Base-by-base conservation (phyloP, 2,797 vertebrate genomes). In the Hirundo rustica region DNA sequence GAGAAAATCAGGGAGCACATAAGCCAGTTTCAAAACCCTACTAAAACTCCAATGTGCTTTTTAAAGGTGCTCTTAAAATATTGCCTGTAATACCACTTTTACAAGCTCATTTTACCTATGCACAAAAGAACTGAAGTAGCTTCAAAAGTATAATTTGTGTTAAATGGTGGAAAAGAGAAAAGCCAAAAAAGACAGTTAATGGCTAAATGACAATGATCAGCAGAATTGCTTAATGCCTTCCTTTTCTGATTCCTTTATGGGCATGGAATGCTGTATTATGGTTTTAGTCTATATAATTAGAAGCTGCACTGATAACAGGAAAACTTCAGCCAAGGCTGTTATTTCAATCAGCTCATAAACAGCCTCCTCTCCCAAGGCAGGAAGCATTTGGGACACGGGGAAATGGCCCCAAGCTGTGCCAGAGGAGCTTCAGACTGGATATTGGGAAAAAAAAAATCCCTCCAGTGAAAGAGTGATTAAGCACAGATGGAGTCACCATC, bases 281-380 rank as follows among this genome's bases (percentile, higher is more conserved):
- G 71, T 84, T 93, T 93, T 92, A 79, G 88, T 92, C 92, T 82
- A 61, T 96, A 96, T 96, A 97, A 97, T 96, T 96, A 96, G 96
- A 95, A 93, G 85, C 71, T 85, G 74, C 51, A 45, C 76, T 95
- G 94, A 96, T 95, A 96, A 97, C 67, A 79, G 71, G 79, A 92
- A 92, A 94, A 86, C 94, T 95, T 93, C 79, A 93, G 94, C 93
- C 95, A 95, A 92, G 92, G 60, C 60, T 87, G 86, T 89, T 95
- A 96, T 89, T 95, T 88, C 80, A 86, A 79, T 74, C 88, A 76
- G 82, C 79, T 95, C 76, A 93, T 60, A 85, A 95, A 87, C 73
- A 89, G 67, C 55, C 67, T 86, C 66, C 48, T 93, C 64, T 82
- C 88, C 30, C 65, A n/a, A 62, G 85, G 82, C 75, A 78, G 65